Percentiles rank a stretch among this genome's conserved stretches.
Evolutionary conservation across 2,113 vertebrate genomes (phyloP).

Genomic region (Carettochelys insculpta): DNA sequence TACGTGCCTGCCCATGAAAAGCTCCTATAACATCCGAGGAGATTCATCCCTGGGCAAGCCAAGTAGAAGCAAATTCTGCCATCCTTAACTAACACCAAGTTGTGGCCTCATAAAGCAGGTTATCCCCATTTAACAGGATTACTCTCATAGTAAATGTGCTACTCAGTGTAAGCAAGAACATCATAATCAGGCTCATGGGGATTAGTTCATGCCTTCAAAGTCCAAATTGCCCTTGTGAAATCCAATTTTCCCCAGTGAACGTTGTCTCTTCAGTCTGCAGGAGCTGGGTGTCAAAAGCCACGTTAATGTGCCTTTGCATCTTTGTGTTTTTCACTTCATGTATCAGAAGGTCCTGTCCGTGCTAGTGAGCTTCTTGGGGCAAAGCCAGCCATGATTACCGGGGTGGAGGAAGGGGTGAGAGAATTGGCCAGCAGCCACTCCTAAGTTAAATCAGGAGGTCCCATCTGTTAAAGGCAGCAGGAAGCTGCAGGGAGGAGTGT

Average conservation of each 20-base stretch:
- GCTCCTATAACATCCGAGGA: not conserved
- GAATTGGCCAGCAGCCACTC: no score
- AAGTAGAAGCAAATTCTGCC: not conserved
- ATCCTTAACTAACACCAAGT: not conserved
- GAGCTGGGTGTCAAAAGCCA: not conserved
- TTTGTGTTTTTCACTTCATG: not conserved
- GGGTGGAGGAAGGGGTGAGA: no score
- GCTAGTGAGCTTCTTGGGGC: no score
- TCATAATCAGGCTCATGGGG: not conserved
- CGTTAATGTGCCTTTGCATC: not conserved
- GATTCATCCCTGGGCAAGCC: not conserved
- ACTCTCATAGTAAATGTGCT: not conserved
- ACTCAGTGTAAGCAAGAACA: not conserved
- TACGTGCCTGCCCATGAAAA: not conserved
- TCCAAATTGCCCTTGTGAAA: not conserved
- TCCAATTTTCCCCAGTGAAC: not conserved
- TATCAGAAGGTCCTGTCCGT: no score
- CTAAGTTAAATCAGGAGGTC: no score
- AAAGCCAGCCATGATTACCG: no score
- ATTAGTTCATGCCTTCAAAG: not conserved
- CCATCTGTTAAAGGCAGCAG: no score
- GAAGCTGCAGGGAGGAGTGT: no score
- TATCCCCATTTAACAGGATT: not conserved
- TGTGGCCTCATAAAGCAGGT: not conserved
- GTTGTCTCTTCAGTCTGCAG: not conserved